Percentiles rank a stretch among this genome's conserved stretches.
phyloP scores from a whole-genome alignment of 2,797 vertebrate species.

The Lates japonicus region DNA sequence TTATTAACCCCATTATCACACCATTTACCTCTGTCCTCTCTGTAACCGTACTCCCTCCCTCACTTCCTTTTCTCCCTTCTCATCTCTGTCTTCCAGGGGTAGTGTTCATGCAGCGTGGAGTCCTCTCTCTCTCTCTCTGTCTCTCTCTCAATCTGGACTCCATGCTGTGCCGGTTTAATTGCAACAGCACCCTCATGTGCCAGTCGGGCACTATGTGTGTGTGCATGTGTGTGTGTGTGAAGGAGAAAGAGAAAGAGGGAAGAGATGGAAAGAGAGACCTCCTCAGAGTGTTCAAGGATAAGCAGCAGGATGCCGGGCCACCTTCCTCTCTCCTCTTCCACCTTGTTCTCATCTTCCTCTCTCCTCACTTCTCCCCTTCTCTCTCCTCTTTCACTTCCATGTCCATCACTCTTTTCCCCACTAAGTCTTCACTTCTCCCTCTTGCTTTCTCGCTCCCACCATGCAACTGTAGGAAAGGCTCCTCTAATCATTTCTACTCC shows the following conservation, averaged over 20 bases:
- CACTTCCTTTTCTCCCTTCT: slow-evolving; percentile 23
- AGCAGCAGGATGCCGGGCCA: slow-evolving; percentile 81
- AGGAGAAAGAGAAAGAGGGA: slow-evolving; percentile 46
- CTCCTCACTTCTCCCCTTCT: slow-evolving; percentile 43
- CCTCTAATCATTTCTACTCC: slow-evolving; percentile 29
- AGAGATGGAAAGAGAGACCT: slow-evolving; percentile 73
- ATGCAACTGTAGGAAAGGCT: slow-evolving; percentile 4
- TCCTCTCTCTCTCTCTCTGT: slow-evolving; percentile 61
- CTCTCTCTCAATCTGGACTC: slow-evolving; percentile 75
- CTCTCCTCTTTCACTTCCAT: slow-evolving; percentile 32
- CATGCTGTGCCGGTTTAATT: slow-evolving; percentile 86
- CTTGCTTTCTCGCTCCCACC: slow-evolving; percentile 29
- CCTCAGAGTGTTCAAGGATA: slow-evolving; percentile 89
- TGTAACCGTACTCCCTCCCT: background rate
- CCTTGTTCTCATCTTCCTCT: slow-evolving; percentile 67
- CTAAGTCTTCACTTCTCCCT: slow-evolving; percentile 1
- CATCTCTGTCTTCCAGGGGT: slow-evolving; percentile 70
- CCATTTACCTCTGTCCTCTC: slow-evolving; percentile 49
- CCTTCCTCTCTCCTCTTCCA: slow-evolving; percentile 74
- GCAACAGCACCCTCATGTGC: slow-evolving; percentile 86
- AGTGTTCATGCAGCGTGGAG: slow-evolving; percentile 64
- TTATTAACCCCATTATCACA: slow-evolving; percentile 52
- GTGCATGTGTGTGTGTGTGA: slow-evolving; percentile 31
- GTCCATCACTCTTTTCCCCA: slow-evolving; percentile 19
- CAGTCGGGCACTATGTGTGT: slow-evolving; percentile 59